Evolutionary conservation across 1,140 invertebrate genomes (phyloP), one percentile per base, ranked within the genome.

Genomic region (Drosophila bocki): DNA sequence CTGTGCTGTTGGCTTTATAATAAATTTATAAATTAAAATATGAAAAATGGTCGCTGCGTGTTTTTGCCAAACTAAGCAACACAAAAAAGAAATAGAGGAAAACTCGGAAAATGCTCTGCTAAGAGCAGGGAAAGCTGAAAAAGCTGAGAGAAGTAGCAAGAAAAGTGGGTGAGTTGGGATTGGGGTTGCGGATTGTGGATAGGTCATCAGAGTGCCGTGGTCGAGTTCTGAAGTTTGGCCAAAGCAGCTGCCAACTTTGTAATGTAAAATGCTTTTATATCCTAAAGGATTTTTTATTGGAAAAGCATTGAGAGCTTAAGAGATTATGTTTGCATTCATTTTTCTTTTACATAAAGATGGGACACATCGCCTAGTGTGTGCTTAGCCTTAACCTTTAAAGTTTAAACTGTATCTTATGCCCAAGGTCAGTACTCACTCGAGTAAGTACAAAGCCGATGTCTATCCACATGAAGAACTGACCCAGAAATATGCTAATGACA

Each of bases 11-110:
- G 71, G 83, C 84, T 83, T 87, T 87, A 87, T 87, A 87, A 87
- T 87, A 87, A 87, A 87, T 87, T 87, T 87, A 87, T 87, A 87
- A 87, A 87, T 87, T 80, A 88, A 87, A 87, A 87, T 87, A 88
- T 87, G 83, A 87, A 87, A 87, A 87, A 87, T 88, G 84, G 83
- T 88, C 84, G 84, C 84, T 83, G 83, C 84, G 83, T 88, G 83
- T 87, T 87, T 87, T 83, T 83, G 80, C 83, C 80, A 87, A 87
- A 87, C 84, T 87, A 88, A 83, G 82, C 78, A 75, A 75, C 42
- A 68, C 22, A 48, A 15, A 65, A 65, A 51, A 39, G 35, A 63
- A 39, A 44, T 12, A 42, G 12, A 67, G n/a, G 26, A 45, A 39
- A 33, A 8, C 41, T 67, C 35, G 22, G 51, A 71, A 88, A 80